Evolutionary conservation across 2,888 invertebrate species (phyloP).

Genomic region (Chrysomela aeneicollis): DNA sequence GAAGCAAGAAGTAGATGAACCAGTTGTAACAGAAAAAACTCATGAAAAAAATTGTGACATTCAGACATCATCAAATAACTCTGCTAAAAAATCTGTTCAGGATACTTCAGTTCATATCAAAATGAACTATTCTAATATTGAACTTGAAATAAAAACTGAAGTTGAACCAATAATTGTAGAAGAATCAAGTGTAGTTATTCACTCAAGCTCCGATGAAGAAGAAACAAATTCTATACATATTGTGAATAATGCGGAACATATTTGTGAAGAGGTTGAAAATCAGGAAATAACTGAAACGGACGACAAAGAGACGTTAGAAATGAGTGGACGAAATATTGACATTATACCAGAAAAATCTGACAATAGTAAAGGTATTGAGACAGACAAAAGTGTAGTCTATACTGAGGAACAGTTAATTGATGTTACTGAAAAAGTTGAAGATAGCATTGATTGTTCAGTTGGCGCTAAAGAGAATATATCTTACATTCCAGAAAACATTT

Average conservation of each 20-base stretch:
- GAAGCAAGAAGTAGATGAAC: background rate
- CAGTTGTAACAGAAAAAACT: slow-evolving; percentile 1
- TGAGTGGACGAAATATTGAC: background rate
- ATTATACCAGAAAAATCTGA: background rate
- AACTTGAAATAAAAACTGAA: background rate
- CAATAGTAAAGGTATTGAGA: background rate
- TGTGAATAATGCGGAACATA: background rate
- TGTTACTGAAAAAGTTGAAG: background rate
- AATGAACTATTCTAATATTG: background rate
- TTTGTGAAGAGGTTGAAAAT: background rate
- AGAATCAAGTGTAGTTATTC: background rate
- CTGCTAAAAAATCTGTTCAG: background rate
- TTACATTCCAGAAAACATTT: background rate
- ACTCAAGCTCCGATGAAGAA: background rate
- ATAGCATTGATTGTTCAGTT: background rate
- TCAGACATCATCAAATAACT: background rate
- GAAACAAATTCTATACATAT: background rate
- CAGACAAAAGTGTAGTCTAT: background rate
- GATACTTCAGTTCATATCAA: background rate
- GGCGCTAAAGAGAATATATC: background rate
- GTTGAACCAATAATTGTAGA: background rate
- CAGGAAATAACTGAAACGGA: background rate
- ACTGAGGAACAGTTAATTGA: background rate
- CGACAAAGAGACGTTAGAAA: background rate
- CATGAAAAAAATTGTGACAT: background rate